Evolutionary conservation across 2,113 vertebrate species (phyloP).

Genomic region (Diglossa brunneiventris): DNA sequence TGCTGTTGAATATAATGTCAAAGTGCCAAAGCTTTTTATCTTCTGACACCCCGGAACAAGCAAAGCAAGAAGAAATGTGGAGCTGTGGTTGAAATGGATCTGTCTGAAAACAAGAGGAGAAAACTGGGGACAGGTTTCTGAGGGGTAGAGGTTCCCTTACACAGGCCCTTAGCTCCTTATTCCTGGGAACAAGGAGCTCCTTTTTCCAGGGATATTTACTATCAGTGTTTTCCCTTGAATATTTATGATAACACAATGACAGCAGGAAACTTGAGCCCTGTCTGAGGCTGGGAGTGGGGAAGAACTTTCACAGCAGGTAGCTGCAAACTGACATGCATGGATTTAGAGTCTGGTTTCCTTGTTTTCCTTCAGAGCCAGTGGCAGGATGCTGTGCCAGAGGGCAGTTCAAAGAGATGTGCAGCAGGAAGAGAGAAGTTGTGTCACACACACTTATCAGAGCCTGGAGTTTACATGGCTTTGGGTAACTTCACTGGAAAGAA

Average conservation of each 20-base stretch:
- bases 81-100: background rate
- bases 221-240: background rate
- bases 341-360: background rate
- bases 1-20: background rate
- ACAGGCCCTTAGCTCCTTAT: background rate
- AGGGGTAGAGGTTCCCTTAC: background rate
- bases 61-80: background rate
- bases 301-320: background rate
- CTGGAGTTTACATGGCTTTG: background rate
- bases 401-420: background rate
- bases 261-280: background rate
- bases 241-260: background rate
- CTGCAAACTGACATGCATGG: background rate
- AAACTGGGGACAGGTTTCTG: background rate
- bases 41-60: background rate
- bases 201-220: background rate
- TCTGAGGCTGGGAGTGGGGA: background rate
- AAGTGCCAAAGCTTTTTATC: background rate
- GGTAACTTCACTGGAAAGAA: background rate
- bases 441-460: fast-evolving
- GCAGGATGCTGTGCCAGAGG: background rate
- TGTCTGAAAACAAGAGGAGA: background rate
- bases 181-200: background rate
- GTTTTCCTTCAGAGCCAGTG: background rate
- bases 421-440: background rate